Evolutionary conservation across 1,140 invertebrate species (phyloP).

Genomic region (Drosophila bifasciata): DNA sequence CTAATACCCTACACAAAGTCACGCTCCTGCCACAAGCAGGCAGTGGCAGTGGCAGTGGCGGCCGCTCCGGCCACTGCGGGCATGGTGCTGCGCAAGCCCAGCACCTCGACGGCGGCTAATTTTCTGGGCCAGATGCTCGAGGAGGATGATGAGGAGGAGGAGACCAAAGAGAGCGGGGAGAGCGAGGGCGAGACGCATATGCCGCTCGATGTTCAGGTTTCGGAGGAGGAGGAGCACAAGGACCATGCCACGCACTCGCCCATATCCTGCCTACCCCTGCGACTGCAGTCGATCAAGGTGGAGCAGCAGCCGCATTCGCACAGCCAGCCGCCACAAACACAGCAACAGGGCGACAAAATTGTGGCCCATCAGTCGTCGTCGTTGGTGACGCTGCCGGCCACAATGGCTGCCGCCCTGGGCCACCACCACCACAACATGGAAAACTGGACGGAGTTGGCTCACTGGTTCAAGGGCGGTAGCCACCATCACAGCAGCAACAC

Average conservation of each 20-base stretch:
- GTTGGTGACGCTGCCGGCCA: conserved; percentile 53
- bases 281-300: conserved; percentile 65
- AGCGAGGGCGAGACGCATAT: conserved; percentile 24
- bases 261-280: conserved; percentile 41
- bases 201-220: conserved; percentile 53
- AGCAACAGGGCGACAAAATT: conserved; percentile 34
- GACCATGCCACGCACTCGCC: neutral
- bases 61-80: conserved; percentile 1
- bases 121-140: conserved; percentile 31
- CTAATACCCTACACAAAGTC: conserved; percentile 79
- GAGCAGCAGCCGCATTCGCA: conserved; percentile 38
- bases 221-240: conserved; percentile 39
- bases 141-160: conserved; percentile 15
- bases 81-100: conserved; percentile 62
- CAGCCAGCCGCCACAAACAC: neutral
- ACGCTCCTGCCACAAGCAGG: conserved; percentile 54
- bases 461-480: conserved; percentile 53
- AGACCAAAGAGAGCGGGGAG: conserved; percentile 44
- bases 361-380: conserved; percentile 62
- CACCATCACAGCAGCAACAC: conserved; percentile 3
- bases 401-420: conserved; percentile 53
- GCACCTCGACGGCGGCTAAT: conserved; percentile 15
- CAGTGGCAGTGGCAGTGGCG: neutral
- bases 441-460: conserved; percentile 52
- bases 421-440: conserved; percentile 46